phyloP scores from a whole-genome alignment of 1,140 invertebrate species.

The Dolichoris vasculosae region DNA sequence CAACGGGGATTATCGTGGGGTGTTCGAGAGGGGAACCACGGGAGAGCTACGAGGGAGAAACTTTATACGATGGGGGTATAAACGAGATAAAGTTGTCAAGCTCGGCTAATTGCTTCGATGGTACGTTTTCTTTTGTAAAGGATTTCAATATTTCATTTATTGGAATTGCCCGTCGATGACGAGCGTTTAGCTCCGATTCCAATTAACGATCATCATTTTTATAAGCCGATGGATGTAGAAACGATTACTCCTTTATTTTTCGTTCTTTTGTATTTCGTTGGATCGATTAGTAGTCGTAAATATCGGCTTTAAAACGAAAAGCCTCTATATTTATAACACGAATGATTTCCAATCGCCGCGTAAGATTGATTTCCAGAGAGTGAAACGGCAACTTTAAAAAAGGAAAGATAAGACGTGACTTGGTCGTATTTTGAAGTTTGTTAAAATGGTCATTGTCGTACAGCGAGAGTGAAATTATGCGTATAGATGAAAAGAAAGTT shows the following conservation, averaged over 20 bases:
- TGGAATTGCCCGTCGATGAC: not conserved
- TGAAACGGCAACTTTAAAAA: not conserved
- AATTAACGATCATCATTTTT: not conserved
- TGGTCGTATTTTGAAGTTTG: not conserved
- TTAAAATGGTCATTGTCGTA: not conserved
- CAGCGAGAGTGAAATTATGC: not conserved
- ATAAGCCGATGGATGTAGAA: not conserved
- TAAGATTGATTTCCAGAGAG: no score
- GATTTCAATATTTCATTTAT: not conserved
- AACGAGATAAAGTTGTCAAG: not conserved
- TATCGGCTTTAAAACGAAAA: not conserved
- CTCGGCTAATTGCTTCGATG: not conserved
- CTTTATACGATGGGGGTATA: not conserved
- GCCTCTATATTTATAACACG: not conserved
- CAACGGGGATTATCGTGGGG: not conserved
- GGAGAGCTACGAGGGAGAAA: not conserved
- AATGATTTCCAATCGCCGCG: not conserved
- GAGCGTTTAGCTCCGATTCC: not conserved
- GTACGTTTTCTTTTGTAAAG: not conserved
- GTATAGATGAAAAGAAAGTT: constrained; percentile 18
- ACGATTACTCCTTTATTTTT: no score
- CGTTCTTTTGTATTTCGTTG: no score
- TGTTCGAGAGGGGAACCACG: not conserved
- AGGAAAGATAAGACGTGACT: not conserved
- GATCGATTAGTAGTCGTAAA: no score